Conservation (phyloP, 2,888 invertebrate species). For the Erynnis tages region DNA sequence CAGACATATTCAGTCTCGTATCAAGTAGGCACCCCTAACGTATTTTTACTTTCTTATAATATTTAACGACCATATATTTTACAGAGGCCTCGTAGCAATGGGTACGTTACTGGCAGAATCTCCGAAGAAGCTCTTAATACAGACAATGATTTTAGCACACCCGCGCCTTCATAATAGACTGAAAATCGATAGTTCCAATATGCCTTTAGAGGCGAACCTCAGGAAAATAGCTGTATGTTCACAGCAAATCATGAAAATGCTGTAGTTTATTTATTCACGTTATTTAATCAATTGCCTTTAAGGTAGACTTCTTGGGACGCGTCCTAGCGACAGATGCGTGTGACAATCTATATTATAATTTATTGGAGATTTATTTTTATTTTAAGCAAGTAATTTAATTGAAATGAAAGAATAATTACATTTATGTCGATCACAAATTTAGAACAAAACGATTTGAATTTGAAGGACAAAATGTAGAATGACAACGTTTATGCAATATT, state of each 20-base stretch:
- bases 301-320: not conserved
- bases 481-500: too few relatives aligned
- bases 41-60: too few relatives aligned
- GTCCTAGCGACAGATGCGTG: not conserved
- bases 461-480: too few relatives aligned
- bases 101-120: conserved; percentile 85
- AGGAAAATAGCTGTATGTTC: conserved; percentile 64
- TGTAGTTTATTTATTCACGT: conserved; percentile 46
- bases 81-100: conserved; percentile 87
- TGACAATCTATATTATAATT: too few relatives aligned
- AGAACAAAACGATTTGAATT: too few relatives aligned
- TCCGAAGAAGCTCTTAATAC: conserved; percentile 62
- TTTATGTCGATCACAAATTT: too few relatives aligned
- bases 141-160: conserved; percentile 63
- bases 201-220: conserved; percentile 49
- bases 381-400: too few relatives aligned
- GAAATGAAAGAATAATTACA: too few relatives aligned
- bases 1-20: too few relatives aligned
- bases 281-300: not conserved
- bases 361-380: too few relatives aligned
- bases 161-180: conserved; percentile 58
- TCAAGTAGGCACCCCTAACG: too few relatives aligned
- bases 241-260: conserved; percentile 65
- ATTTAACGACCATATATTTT: too few relatives aligned
- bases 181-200: conserved; percentile 57